These are phyloP conservation scores for Pseudochromis fuscus DNA, from an alignment of 2,797 vertebrate genomes.

Conservation along the genomic window DNA sequence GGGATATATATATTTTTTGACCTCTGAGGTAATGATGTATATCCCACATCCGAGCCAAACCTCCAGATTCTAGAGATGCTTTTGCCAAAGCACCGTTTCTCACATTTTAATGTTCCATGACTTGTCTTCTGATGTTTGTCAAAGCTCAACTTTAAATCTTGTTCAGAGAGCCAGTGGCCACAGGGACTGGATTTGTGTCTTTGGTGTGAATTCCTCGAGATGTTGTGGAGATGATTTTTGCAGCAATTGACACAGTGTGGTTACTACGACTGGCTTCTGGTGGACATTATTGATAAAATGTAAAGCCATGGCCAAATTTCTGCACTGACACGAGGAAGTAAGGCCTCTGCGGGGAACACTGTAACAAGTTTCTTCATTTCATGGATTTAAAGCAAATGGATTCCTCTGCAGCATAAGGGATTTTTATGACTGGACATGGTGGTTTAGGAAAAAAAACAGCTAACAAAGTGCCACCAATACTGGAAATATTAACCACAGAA, in stretches of 20 bases:
- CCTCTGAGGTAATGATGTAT: conserved; percentile 19
- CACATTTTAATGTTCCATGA: conserved; percentile 22
- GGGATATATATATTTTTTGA: conserved; percentile 14
- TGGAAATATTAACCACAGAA: not conserved
- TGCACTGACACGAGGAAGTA: conserved; percentile 25
- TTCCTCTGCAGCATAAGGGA: conserved; percentile 13
- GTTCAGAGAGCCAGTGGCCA: not conserved
- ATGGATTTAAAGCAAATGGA: conserved; percentile 35
- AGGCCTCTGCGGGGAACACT: not conserved
- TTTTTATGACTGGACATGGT: not conserved
- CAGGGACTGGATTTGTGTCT: conserved; percentile 5
- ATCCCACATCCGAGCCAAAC: conserved; percentile 47
- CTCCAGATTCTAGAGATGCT: conserved; percentile 51
- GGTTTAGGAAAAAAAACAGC: not conserved
- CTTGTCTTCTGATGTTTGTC: conserved; percentile 29
- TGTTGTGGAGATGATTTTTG: conserved; percentile 2
- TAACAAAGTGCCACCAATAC: not conserved
- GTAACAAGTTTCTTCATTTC: conserved; percentile 19
- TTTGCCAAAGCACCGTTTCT: conserved; percentile 63
- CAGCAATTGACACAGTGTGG: conserved; percentile 9
- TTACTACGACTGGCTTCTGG: conserved; percentile 10
- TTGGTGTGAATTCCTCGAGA: conserved; percentile 18
- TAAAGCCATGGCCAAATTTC: conserved; percentile 14
- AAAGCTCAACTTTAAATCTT: conserved; percentile 23
- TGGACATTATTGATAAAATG: conserved; percentile 16